These are phyloP conservation scores for Serinus canaria DNA, from an alignment of 2,113 vertebrate species.

Conservation along the genomic window DNA sequence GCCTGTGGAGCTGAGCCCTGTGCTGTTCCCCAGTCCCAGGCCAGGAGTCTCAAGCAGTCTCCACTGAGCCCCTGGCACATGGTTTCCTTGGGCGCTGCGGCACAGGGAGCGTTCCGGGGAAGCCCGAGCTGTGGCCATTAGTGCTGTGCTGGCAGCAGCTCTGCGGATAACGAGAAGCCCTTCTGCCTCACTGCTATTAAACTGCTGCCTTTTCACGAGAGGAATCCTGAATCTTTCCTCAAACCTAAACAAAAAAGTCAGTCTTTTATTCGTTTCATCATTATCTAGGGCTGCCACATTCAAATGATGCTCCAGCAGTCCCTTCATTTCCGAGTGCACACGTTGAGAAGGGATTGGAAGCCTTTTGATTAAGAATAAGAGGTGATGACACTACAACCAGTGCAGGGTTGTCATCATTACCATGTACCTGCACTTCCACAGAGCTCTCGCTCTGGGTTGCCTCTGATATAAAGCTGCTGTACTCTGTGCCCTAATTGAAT, in stretches of 20 bases:
- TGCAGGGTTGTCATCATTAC: constrained; percentile 73
- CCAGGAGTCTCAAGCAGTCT: background rate
- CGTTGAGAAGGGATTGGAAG: constrained; percentile 71
- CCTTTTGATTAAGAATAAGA: constrained; percentile 76
- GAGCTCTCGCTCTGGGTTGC: constrained; percentile 66
- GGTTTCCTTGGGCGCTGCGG: rapidly evolving
- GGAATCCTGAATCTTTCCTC: constrained; percentile 70
- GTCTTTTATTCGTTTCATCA: constrained; percentile 75
- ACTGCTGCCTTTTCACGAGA: constrained; percentile 68
- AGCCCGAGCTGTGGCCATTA: constrained; percentile 59
- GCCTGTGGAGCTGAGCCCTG: background rate
- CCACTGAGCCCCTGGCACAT: rapidly evolving
- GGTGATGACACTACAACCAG: constrained; percentile 73
- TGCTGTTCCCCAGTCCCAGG: background rate
- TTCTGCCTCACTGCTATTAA: constrained; percentile 63
- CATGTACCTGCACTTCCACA: constrained; percentile 69
- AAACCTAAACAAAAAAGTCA: constrained; percentile 71
- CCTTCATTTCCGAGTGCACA: constrained; percentile 71
- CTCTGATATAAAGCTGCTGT: constrained; percentile 72
- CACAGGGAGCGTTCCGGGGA: background rate
- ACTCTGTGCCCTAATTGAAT: constrained; percentile 71
- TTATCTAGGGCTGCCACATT: constrained; percentile 75
- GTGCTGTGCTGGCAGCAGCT: constrained; percentile 8
- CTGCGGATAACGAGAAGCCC: constrained; percentile 63
- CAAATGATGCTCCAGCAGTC: constrained; percentile 72